Conservation (phyloP, 2,113 vertebrate species). For the Neoarius graeffei region DNA sequence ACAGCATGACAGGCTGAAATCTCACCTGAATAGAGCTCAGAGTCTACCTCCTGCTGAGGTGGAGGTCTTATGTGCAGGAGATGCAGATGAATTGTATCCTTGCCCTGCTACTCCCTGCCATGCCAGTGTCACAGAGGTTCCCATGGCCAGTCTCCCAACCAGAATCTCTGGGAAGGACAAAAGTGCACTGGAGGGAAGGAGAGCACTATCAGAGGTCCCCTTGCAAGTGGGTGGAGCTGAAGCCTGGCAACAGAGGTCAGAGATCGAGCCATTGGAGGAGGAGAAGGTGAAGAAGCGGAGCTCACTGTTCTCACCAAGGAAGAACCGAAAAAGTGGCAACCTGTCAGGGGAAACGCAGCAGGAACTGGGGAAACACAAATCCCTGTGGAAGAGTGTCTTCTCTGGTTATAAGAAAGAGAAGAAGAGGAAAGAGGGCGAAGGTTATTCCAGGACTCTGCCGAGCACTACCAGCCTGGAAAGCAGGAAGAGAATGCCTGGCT, state of each 20-base stretch:
- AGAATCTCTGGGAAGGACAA: slow-evolving; percentile 1
- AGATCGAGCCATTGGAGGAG: slow-evolving; percentile 23
- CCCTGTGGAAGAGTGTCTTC: slow-evolving; percentile 84
- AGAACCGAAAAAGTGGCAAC: slow-evolving; percentile 77
- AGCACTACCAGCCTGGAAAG: slow-evolving; percentile 69
- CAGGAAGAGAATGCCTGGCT: slow-evolving; percentile 66
- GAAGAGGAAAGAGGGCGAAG: slow-evolving; percentile 77
- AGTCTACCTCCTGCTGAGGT: slow-evolving; percentile 45
- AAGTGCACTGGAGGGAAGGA: background rate
- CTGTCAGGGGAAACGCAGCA: slow-evolving; percentile 67
- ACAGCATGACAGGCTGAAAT: background rate
- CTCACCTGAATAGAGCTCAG: slow-evolving; percentile 10
- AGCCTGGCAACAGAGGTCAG: background rate
- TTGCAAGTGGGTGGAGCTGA: slow-evolving; percentile 12
- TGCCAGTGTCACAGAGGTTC: background rate
- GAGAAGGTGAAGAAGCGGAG: slow-evolving; percentile 80
- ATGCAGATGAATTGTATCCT: slow-evolving; percentile 12
- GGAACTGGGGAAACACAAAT: slow-evolving; percentile 74
- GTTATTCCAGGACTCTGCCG: slow-evolving; percentile 78
- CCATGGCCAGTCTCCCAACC: background rate
- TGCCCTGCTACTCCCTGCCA: background rate
- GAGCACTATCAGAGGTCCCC: slow-evolving; percentile 8
- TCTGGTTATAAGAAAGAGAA: slow-evolving; percentile 84
- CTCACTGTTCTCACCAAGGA: slow-evolving; percentile 84
- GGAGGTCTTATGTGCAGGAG: slow-evolving; percentile 39